Percentiles rank a stretch among this genome's conserved stretches.
These are phyloP conservation scores for Petrocephalus sullivani DNA, from an alignment of 2,797 vertebrate genomes.

Conservation along the genomic window DNA sequence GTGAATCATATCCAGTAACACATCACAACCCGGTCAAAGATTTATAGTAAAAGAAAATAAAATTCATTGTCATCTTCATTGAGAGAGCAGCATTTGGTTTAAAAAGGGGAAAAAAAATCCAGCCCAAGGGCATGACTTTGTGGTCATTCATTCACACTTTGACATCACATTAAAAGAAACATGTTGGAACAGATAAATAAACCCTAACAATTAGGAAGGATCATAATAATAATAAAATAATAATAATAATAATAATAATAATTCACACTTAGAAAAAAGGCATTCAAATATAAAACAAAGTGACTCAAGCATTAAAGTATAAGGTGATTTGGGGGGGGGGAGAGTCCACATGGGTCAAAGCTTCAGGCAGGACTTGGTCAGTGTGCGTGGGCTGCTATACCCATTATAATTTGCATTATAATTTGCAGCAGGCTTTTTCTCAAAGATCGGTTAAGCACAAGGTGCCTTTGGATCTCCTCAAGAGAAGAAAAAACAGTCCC, in stretches of 20 bases:
- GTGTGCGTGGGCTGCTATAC: neutral
- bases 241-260: neutral
- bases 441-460: neutral
- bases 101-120: conserved; percentile 31
- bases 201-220: neutral
- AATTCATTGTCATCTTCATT: conserved; percentile 39
- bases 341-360: neutral
- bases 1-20: conserved; percentile 62
- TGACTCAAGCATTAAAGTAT: conserved; percentile 17
- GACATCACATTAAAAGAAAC: conserved; percentile 26
- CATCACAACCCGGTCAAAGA: conserved; percentile 54
- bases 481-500: neutral
- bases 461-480: neutral
- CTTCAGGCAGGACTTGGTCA: neutral
- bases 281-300: conserved; percentile 16
- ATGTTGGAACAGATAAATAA: neutral
- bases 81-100: conserved; percentile 55
- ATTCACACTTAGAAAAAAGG: conserved; percentile 6
- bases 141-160: conserved; percentile 35
- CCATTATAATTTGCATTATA: neutral
- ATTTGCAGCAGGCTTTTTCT: neutral
- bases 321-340: neutral
- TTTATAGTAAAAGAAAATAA: conserved; percentile 12
- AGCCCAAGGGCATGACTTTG: conserved; percentile 25
- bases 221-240: neutral